Base-by-base conservation (phyloP, 2,888 invertebrate genomes). In the Zaprionus lineosus region DNA sequence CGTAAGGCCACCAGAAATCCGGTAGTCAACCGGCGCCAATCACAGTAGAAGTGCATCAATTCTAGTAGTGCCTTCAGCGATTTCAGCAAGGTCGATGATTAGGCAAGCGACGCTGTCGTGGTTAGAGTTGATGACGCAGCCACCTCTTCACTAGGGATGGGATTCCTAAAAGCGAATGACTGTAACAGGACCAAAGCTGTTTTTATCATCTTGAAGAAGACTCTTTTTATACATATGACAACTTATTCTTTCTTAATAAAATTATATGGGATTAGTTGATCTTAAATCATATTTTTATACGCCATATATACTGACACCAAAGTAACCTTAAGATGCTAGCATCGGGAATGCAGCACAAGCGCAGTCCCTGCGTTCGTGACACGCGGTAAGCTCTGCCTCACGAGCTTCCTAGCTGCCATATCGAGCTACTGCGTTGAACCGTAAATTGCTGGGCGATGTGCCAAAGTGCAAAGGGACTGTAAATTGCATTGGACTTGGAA, bases 401-500 rank as follows among this genome's bases (percentile, higher is more conserved):
- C 31, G 8, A 5, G 21, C 5, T 15, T 28, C 11, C n/a, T 47
- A 11, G 8, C 19, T 40, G 39, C 31, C 33, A 34, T 31, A 9
- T 29, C 24, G n/a, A 50, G 15, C 14, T 37, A 48, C 19, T n/a
- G 37, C 15, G 18, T 3, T 11, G 18, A 19, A 12, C 41, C 16
- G 29, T 47, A 46, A 70, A 61, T 55, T 51, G 51, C 55, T 64
- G 55, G 59, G 69, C 59, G 47, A 69, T 69, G 74, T 74, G 74
- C 60, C 65, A 74, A 71, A 64, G 64, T 69, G 74, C 64, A 73
- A 68, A 71, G 69, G 64, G 59, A 74, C 75, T 63, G 60, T 66
- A 69, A 72, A 74, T 74, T 76, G 69, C 69, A 72, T 75, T 72
- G 64, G 57, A 58, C 66, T 73, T 53, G 61, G 60, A 63, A 69